Conservation (phyloP, 2,888 invertebrate genomes). For the Cyclophora punctaria region DNA sequence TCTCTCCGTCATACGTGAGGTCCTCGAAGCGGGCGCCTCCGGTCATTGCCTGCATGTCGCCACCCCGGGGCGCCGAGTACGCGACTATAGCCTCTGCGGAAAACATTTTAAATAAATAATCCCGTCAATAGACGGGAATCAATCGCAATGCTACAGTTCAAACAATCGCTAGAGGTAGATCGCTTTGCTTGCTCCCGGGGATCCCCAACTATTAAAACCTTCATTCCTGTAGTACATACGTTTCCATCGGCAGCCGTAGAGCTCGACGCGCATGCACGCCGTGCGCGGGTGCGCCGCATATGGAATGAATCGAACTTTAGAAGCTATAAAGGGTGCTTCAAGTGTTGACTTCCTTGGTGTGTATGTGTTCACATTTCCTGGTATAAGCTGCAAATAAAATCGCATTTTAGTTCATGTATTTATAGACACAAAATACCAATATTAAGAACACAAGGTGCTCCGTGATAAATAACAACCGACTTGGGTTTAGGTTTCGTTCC, state of each 20-base stretch:
- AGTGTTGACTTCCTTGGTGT: conserved; percentile 80
- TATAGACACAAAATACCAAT: no score
- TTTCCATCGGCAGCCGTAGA: conserved; percentile 86
- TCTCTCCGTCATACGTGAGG: conserved; percentile 84
- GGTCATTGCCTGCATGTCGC: conserved; percentile 76
- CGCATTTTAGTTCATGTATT: no score
- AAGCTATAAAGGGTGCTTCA: conserved; percentile 89
- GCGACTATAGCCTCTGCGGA: conserved; percentile 79
- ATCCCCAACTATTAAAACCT: conserved; percentile 33
- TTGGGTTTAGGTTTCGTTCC: no score
- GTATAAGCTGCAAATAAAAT: conserved; percentile 76
- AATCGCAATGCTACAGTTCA: conserved; percentile 14
- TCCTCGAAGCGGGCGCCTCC: conserved; percentile 84
- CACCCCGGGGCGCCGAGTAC: conserved; percentile 80
- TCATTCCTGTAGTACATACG: conserved; percentile 48
- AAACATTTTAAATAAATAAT: conserved; percentile 35
- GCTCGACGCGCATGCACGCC: conserved; percentile 93
- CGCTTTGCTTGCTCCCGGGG: conserved; percentile 46
- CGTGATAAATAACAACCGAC: no score
- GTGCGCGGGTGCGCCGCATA: conserved; percentile 89
- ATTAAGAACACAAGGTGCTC: no score
- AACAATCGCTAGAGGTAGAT: conserved; percentile 26
- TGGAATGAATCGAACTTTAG: conserved; percentile 90
- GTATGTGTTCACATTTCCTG: conserved; percentile 86
- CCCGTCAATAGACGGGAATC: conserved; percentile 36